A percentile compares a stretch with the other conserved stretches of the same genome.
phyloP scores from a whole-genome alignment of 1,140 invertebrate genomes.

The Hylaeus anthracinus region DNA sequence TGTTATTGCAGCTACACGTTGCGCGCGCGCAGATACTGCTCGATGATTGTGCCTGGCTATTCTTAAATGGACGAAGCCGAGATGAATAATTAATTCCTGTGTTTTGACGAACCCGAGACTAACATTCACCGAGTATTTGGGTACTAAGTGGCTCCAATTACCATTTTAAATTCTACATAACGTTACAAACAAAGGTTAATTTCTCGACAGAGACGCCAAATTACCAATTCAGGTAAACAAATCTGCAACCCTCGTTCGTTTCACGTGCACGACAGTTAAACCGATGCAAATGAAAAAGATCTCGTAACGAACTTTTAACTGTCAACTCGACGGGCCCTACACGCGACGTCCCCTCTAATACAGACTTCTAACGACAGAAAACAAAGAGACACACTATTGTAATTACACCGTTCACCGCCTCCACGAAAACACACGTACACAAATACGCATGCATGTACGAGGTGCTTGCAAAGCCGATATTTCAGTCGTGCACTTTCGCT shows the following conservation, averaged over 20 bases:
- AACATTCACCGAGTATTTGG: too few species aligned
- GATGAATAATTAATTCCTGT: background rate
- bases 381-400: conserved; percentile 32
- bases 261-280: background rate
- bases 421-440: background rate
- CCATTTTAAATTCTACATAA: too few species aligned
- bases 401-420: conserved; percentile 22
- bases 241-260: background rate
- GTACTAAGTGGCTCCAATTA: too few species aligned
- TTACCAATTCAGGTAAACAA: background rate
- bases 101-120: background rate
- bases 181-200: too few species aligned
- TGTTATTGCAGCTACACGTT: background rate
- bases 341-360: conserved; percentile 29
- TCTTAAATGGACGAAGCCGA: background rate
- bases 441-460: background rate
- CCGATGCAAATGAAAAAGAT: conserved; percentile 7
- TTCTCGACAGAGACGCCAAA: too few species aligned
- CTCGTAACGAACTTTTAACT: conserved; percentile 22
- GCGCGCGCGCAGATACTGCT: background rate
- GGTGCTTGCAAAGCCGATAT: background rate
- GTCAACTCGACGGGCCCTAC: conserved; percentile 15
- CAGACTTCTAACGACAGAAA: background rate
- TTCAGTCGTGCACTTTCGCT: background rate
- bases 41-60: background rate